Base-by-base conservation (phyloP, 2,113 vertebrate species). In the Microcebus tavaratra region DNA sequence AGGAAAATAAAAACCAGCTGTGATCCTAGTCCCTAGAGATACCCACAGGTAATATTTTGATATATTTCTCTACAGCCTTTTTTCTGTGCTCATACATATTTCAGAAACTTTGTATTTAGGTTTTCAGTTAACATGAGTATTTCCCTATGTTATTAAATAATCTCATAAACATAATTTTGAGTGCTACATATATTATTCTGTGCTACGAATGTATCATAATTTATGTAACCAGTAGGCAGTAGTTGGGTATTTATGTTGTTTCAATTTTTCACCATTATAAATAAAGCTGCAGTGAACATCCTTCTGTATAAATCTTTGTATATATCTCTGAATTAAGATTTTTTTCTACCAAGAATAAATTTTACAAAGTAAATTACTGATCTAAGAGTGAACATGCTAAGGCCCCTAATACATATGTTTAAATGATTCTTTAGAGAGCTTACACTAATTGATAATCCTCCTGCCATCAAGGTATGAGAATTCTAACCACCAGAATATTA, bases 91-190 rank as follows among this genome's bases (percentile, higher is more conserved):
- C 68, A 72, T 8, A 36, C 34, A 65, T 85, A 85, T 85, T 96
- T 96, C 59, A 95, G 59, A 81, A 36, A 17, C 70, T 50, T 92
- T 88, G 18, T 78, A 39, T 81, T 70, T 42, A 80, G 20, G 4
- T 18, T 75, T 83, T 78, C 39, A 50, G 48, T 92, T 92, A 81
- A 63, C 53, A 70, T 48, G 75, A 96, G 39, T 50, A 88, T 93
- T 93, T 93, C 31, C 17, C 31, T 92, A 23, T 78, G 68, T 90
- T 82, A 94, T 89, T 83, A 96, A 96, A 59, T 92, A 59, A 97
- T 78, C 45, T 78, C 48, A 57, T 55, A 90, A 82, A 59, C 29
- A 79, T 88, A 85, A 72, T 91, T 59, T 91, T 87, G 76, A 94
- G 59, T 67, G 55, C 45, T 91, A 34, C 25, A 31, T 94, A 39